Base-by-base conservation (phyloP, 2,113 vertebrate species). In the Thermophis baileyi region DNA sequence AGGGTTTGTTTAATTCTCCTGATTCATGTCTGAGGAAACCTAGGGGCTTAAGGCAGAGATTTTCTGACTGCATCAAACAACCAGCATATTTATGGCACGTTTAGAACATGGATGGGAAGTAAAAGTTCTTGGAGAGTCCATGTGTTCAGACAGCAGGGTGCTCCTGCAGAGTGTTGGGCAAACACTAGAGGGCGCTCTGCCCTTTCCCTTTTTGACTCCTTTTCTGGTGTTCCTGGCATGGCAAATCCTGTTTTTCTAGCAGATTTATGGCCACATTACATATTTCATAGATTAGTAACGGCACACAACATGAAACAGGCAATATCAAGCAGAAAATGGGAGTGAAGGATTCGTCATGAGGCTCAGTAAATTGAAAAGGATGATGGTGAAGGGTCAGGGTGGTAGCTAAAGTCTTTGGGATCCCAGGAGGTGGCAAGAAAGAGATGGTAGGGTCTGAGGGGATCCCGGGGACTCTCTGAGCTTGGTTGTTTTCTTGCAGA, bases 111-210 rank as follows among this genome's bases (percentile, higher is more conserved):
- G 30, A 20, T 18, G 44, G 44, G 46, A 6, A 3, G 4, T 1
- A 22, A 18, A 30, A 27, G 35, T 4, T 18, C 16, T 12, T 12
- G 89, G 60, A 51, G 60, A 91, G 1, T 47, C n/a, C 69, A 20
- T 46, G 40, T 24, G 40, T 12, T 49, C 27, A 5, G 25, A 30
- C 18, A 1, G 3, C 25, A 9, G 18, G 8, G 1, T 0, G 1
- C 16, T 49, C 50, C 27, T 40, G 85, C 55, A 40, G 25, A 0
- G 3, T 3, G 49, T 14, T 4, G 0, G 74, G 88, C n/a, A 89
- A 0, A 12, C 95, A 25, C 94, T 87, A 96, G 96, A 89, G 94
- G 95, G 95, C 93, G 91, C 95, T 96, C 92, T 92, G 90, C 22
- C 89, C 46, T 93, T 0, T 2, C 30, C 30, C 14, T 69, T 91